phyloP scores from a whole-genome alignment of 2,797 vertebrate species.

The Enteromius fasciolatus region DNA sequence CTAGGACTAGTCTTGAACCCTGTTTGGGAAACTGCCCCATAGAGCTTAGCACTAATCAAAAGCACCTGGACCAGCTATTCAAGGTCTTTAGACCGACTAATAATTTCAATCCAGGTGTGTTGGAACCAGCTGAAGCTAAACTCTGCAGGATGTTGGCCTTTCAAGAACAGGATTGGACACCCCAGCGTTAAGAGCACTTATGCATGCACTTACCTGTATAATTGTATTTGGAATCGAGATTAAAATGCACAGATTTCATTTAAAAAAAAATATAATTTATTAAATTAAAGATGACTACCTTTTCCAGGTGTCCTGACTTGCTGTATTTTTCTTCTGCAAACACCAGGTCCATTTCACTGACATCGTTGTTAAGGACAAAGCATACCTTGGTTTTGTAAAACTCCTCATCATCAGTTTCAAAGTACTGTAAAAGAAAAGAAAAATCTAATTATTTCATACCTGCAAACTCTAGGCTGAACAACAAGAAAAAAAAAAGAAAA shows the following conservation, averaged over 20 bases:
- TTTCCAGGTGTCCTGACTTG: slow-evolving; percentile 94
- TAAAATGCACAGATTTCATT: neutral
- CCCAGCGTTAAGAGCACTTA: neutral
- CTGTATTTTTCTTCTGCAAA: slow-evolving; percentile 98
- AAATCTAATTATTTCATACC: neutral
- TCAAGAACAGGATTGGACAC: neutral
- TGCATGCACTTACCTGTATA: neutral
- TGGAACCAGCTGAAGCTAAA: neutral
- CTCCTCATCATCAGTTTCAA: slow-evolving; percentile 97
- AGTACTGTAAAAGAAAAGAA: slow-evolving; percentile 81
- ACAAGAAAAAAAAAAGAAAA: too few species aligned
- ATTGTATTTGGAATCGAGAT: neutral
- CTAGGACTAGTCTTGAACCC: too few species aligned
- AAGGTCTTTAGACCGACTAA: neutral
- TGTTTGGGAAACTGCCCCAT: too few species aligned
- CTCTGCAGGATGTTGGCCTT: neutral
- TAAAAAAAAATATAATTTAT: neutral
- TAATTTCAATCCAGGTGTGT: neutral
- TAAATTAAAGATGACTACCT: slow-evolving; percentile 79
- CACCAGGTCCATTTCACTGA: slow-evolving; percentile 97
- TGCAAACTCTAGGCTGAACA: neutral
- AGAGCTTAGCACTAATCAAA: neutral
- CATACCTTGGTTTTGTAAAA: slow-evolving; percentile 99
- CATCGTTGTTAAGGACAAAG: slow-evolving; percentile 98
- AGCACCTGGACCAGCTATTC: neutral